Evolutionary conservation across 2,797 vertebrate species (phyloP).

Genomic region (Loris lydekkerianus): DNA sequence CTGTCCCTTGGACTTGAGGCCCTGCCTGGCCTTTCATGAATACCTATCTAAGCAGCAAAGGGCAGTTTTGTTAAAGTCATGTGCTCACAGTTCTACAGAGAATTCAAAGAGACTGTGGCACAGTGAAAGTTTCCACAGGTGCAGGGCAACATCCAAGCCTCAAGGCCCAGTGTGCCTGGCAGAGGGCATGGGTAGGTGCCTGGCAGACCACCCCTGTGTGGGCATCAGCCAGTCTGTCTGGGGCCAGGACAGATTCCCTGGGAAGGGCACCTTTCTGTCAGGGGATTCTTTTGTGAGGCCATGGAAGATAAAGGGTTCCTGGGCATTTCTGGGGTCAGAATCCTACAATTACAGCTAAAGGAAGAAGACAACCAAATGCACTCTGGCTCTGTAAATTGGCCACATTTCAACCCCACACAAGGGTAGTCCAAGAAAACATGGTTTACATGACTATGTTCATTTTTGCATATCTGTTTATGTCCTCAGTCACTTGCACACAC

Average conservation of each 20-base stretch:
- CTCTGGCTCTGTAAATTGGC: background rate
- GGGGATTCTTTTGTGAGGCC: background rate
- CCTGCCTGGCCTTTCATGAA: background rate
- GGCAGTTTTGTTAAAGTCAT: background rate
- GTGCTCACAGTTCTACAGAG: background rate
- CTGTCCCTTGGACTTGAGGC: background rate
- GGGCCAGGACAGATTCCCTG: background rate
- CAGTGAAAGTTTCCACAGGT: background rate
- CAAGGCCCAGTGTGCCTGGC: background rate
- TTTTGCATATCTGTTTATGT: background rate
- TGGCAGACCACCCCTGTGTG: background rate
- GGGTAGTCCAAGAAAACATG: background rate
- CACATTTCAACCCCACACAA: background rate
- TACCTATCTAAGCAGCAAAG: background rate
- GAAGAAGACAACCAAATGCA: background rate
- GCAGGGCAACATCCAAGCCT: background rate
- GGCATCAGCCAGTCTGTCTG: background rate
- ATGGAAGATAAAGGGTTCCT: background rate
- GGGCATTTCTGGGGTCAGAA: background rate
- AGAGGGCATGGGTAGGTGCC: fast-evolving
- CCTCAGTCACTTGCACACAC: background rate
- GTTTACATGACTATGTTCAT: background rate
- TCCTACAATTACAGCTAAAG: background rate
- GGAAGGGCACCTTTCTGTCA: background rate
- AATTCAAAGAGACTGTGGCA: background rate